Evolutionary conservation across 1,140 invertebrate species (phyloP), one percentile per base, ranked within the genome.

Genomic region (Mesaphorura yosii): DNA sequence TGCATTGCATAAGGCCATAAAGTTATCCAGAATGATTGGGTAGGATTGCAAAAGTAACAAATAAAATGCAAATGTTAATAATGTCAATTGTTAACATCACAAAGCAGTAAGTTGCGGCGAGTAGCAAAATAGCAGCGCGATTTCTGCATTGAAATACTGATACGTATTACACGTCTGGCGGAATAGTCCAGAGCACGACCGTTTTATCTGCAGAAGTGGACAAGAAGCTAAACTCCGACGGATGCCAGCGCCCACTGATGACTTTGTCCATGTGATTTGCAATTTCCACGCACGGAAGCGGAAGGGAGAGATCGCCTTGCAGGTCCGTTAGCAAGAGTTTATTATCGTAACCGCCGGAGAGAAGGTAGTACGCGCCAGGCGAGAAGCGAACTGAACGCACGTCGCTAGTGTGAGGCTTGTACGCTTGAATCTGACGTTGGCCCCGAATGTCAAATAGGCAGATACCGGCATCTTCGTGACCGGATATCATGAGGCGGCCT

Each of bases 291-390:
- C 89, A 94, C 7, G 91, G 89, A 53, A 98, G 71, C 10, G 92
- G 82, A 66, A 88, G 27, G 4, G 55, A 57, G 12, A 59, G 50
- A 67, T 75, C 70, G 84, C 88, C 91, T 80, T 97, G 92, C 27
- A 97, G 70, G 72, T 97, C 92, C 1, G 90, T 94, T 0, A 97
- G 79, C 10, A 92, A 86, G 2, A 95, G 77, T 63, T 88, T 86
- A 65, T 91, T 88, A 66, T 99, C 95, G 66, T 98, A 98, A n/a
- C 92, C 93, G n/a, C 82, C 91, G 0, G 92, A 92, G 27, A 99
- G 77, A 42, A 99, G 74, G 67, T 98, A 98, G 70, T 94, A 97
- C 1, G 94, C 92, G 22, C 90, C 94, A 38, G 92, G 92, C 10
- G 92, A 96, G 70, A 98, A 98, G 22, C 94, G 76, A 37, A 97